Conservation (phyloP, 2,888 invertebrate species). For the Lepidocyrtinus sp. region DNA sequence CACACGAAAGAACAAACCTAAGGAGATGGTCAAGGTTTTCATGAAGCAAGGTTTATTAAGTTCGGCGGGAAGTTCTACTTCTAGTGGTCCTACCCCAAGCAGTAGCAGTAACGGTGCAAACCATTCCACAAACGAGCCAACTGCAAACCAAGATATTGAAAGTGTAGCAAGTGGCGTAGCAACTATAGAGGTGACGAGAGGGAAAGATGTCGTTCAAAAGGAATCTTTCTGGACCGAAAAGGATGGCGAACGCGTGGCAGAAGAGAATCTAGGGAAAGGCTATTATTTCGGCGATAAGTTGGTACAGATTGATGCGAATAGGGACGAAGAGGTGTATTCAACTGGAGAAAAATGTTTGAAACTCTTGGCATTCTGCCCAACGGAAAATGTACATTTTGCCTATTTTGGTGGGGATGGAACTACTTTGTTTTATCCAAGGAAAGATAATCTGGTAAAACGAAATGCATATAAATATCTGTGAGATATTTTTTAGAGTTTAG, state of each 20-base stretch:
- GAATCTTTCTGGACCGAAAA: constrained; percentile 44
- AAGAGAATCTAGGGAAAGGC: constrained; percentile 57
- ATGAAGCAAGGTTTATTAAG: constrained; percentile 24
- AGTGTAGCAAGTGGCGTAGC: not conserved
- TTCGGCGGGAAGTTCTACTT: not conserved
- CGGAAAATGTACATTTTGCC: constrained; percentile 55
- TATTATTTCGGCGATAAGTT: constrained; percentile 64
- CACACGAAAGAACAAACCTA: constrained; percentile 57
- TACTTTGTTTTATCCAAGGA: constrained; percentile 61
- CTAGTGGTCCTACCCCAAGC: not conserved
- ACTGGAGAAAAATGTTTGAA: constrained; percentile 65
- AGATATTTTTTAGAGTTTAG: not conserved
- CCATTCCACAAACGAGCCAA: not conserved
- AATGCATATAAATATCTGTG: too few relatives aligned
- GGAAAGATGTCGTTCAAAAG: constrained; percentile 46
- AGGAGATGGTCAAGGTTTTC: constrained; percentile 39
- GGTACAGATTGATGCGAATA: constrained; percentile 60
- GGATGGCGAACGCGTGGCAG: constrained; percentile 54
- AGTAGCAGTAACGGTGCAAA: not conserved
- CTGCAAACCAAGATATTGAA: not conserved
- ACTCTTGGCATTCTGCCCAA: constrained; percentile 65
- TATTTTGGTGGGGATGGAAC: constrained; percentile 61
- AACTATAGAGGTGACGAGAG: constrained; percentile 44
- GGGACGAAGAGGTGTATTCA: constrained; percentile 41
- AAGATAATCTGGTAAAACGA: constrained; percentile 56